Conservation (phyloP, 2,797 vertebrate species). For the Propithecus perrieri region DNA sequence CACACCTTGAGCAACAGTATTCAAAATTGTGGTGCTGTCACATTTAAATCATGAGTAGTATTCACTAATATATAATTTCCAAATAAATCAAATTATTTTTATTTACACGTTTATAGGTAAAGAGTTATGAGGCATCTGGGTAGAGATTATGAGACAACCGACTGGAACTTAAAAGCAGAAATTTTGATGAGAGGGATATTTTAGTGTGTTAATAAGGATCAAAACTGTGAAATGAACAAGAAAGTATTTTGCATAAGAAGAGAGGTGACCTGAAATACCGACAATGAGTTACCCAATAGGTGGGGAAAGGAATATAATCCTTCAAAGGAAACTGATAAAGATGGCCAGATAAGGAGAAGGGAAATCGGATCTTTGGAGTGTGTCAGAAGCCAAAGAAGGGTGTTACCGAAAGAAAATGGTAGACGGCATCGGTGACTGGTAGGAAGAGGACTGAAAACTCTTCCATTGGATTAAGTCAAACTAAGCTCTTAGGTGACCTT, state of each 20-base stretch:
- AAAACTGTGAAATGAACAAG: background rate
- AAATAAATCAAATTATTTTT: background rate
- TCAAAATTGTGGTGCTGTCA: background rate
- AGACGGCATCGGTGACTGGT: background rate
- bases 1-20: background rate
- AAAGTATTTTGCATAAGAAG: background rate
- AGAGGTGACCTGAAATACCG: background rate
- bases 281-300: fast-evolving
- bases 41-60: background rate
- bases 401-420: background rate
- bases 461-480: background rate
- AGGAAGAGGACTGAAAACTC: background rate
- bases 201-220: background rate
- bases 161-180: background rate
- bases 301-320: background rate
- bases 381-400: background rate
- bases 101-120: background rate
- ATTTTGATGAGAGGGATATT: background rate
- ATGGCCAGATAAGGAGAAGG: background rate
- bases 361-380: background rate
- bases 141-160: background rate
- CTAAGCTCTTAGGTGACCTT: background rate
- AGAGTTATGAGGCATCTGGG: background rate
- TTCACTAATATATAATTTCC: too few species aligned
- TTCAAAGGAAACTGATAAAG: background rate